These are phyloP conservation scores for Drosophila nikananu DNA, from an alignment of 1,140 invertebrate genomes.

Conservation along the genomic window DNA sequence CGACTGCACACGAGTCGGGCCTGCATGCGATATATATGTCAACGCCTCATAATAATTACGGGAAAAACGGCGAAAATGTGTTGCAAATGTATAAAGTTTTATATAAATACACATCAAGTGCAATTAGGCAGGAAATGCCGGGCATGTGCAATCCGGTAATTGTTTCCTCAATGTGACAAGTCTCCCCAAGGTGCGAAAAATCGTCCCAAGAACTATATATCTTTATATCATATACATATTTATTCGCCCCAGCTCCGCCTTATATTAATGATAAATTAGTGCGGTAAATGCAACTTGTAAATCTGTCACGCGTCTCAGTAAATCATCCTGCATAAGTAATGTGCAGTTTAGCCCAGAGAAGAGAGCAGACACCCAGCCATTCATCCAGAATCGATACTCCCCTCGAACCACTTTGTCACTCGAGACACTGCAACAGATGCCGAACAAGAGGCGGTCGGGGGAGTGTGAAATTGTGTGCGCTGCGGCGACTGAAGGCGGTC, in stretches of 20 bases:
- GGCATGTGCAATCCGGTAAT: conserved; percentile 53
- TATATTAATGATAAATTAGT: conserved; percentile 78
- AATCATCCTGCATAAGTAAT: conserved; percentile 80
- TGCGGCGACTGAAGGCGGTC: conserved; percentile 54
- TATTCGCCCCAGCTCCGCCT: not conserved
- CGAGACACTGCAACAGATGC: conserved; percentile 74
- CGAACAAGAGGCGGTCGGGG: conserved; percentile 25
- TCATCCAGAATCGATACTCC: conserved; percentile 27
- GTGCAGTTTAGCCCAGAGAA: conserved; percentile 66
- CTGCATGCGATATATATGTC: conserved; percentile 72
- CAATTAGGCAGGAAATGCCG: conserved; percentile 71
- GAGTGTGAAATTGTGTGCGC: conserved; percentile 77
- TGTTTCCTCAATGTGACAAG: conserved; percentile 45
- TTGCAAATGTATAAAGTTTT: conserved; percentile 42
- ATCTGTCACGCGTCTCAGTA: conserved; percentile 82
- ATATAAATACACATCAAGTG: conserved; percentile 26
- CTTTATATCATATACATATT: not conserved
- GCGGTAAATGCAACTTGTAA: conserved; percentile 81
- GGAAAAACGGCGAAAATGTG: conserved; percentile 60
- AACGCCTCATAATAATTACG: conserved; percentile 68
- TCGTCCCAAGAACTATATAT: not conserved
- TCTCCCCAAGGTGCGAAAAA: conserved; percentile 41
- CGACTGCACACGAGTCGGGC: conserved; percentile 15
- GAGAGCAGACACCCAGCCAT: conserved; percentile 15
- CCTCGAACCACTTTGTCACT: conserved; percentile 52